Evolutionary conservation across 2,113 vertebrate species (phyloP), one percentile per base, ranked within the genome.

Genomic region (Nicator chloris): DNA sequence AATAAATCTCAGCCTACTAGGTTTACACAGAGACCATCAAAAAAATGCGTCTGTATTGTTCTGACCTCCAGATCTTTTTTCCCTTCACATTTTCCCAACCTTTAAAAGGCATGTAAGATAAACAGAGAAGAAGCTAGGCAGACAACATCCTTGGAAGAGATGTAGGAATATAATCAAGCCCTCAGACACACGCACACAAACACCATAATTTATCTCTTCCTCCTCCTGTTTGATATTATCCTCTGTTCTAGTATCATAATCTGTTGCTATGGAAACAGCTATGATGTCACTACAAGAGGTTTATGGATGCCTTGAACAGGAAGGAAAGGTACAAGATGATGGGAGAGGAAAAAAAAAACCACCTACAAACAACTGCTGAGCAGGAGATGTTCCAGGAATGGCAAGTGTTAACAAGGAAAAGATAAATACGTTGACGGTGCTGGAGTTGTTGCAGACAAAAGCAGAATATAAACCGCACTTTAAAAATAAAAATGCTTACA

Each of bases 211-310:
- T 96, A 96, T 96, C 93, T 96, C 93, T 96, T 94, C 95, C 93
- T 96, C 95, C 96, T 96, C 95, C 95, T 96, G 95, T 95, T 95
- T 96, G 95, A 97, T 94, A 96, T 96, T 97, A 97, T 94, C 93
- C 86, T 95, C 95, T 93, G 95, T 93, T 97, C 96, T 96, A 93
- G 92, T 94, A 97, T 96, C 96, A 97, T 97, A 97, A 97, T 97
- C 96, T 97, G 97, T 97, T 97, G 92, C 96, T 94, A 97, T 83
- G 76, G 97, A 95, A 96, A 97, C 96, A 93, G 76, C 86, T 97
- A 95, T 97, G 97, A 97, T 96, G 97, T 97, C 97, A 97, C 90
- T 76, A 85, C 7, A 31, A 93, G 86, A 95, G 96, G 93, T 97
- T 96, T 96, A 97, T 90, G 90, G 95, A 95, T 94, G 95, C 90